phyloP scores from a whole-genome alignment of 2,113 vertebrate species.

The Gobius niger region DNA sequence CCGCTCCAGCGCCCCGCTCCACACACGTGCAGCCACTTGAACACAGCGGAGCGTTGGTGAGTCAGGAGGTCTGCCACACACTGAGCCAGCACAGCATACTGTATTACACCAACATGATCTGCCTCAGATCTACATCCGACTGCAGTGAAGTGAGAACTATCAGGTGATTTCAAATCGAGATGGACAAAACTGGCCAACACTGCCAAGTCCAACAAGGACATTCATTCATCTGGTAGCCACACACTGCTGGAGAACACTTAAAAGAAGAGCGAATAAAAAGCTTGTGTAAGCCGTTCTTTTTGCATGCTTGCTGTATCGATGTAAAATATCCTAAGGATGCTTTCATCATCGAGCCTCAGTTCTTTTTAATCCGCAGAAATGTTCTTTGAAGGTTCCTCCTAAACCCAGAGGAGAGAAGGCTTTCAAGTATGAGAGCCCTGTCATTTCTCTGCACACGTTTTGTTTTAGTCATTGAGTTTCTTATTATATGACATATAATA shows the following conservation, averaged over 20 bases:
- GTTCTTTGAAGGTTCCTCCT: conserved; percentile 35
- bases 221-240: neutral
- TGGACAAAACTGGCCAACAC: conserved; percentile 1
- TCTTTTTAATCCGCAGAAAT: conserved; percentile 34
- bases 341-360: conserved; percentile 28
- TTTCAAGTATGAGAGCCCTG: conserved; percentile 24
- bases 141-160: conserved; percentile 7
- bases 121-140: neutral
- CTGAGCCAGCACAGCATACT: conserved; percentile 36
- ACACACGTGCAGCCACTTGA: conserved; percentile 18
- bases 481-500: neutral
- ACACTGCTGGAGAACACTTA: conserved; percentile 9
- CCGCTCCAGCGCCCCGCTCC: conserved; percentile 21
- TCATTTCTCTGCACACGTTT: conserved; percentile 38
- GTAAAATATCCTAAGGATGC: conserved; percentile 11
- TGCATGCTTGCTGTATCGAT: neutral
- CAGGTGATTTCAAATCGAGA: conserved; percentile 4
- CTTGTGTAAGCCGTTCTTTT: conserved; percentile 2
- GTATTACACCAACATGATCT: conserved; percentile 33
- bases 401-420: conserved; percentile 16
- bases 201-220: neutral
- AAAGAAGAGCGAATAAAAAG: conserved; percentile 13
- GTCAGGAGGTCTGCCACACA: conserved; percentile 33
- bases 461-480: conserved; percentile 27
- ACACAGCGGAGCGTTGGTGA: conserved; percentile 11